Evolutionary conservation across 2,888 invertebrate species (phyloP).

Genomic region (Ypsolopha scabrella): DNA sequence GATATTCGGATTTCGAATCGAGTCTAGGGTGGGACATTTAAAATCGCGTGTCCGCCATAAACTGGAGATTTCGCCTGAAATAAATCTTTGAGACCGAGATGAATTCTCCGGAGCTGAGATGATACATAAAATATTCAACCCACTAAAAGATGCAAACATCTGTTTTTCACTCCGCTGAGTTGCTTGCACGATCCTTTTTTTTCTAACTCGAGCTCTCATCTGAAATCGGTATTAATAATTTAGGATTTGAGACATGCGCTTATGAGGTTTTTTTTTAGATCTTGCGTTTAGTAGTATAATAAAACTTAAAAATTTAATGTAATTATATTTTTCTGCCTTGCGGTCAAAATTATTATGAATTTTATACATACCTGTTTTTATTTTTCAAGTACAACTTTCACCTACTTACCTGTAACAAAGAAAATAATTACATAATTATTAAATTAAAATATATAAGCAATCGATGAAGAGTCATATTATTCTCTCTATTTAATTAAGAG

Average conservation of each 20-base stretch:
- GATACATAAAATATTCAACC: conserved; percentile 63
- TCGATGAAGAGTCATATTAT: no score
- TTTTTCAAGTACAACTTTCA: not conserved
- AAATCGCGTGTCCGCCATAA: conserved; percentile 36
- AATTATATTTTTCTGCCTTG: no score
- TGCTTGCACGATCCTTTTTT: conserved; percentile 16
- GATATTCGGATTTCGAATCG: not conserved
- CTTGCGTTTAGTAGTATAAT: no score
- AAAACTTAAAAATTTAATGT: not conserved
- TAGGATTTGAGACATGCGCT: not conserved
- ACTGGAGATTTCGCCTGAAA: conserved; percentile 52
- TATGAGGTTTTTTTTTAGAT: no score
- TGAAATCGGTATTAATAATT: not conserved
- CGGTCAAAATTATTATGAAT: no score
- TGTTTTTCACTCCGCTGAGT: conserved; percentile 41
- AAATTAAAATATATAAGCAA: no score
- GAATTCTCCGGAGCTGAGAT: conserved; percentile 55
- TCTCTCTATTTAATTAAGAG: no score
- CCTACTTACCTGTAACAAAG: conserved; percentile 13
- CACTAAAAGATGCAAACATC: conserved; percentile 54
- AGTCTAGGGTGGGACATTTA: conserved; percentile 15
- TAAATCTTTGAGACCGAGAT: conserved; percentile 63
- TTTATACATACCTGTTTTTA: conserved; percentile 5
- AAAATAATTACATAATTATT: not conserved
- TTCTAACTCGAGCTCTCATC: conserved; percentile 17